Evolutionary conservation across 2,797 vertebrate genomes (phyloP).

Genomic region (Aeoliscus strigatus): DNA sequence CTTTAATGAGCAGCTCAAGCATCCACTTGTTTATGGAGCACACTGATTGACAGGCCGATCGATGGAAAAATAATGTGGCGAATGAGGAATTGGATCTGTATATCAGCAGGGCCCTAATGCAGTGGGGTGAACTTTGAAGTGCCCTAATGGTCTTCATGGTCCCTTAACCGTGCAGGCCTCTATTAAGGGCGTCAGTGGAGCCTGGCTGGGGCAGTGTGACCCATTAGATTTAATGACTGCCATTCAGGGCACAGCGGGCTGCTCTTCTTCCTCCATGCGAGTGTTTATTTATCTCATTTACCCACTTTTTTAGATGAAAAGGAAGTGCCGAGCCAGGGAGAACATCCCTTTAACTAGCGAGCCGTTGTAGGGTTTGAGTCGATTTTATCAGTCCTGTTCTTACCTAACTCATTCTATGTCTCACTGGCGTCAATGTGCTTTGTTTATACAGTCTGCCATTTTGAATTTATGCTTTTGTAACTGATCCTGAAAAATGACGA

Average conservation of each 20-base stretch:
- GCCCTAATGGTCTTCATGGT: constrained; percentile 73
- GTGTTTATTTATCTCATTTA: constrained; percentile 62
- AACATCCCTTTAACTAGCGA: no score
- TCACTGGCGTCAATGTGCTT: no score
- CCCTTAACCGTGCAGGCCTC: constrained; percentile 63
- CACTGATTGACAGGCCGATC: constrained; percentile 54
- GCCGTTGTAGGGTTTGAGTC: no score
- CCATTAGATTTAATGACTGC: constrained; percentile 72
- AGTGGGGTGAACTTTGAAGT: constrained; percentile 72
- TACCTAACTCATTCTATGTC: constrained; percentile 2
- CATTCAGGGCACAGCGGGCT: constrained; percentile 57
- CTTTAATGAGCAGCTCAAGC: constrained; percentile 62
- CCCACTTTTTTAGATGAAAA: constrained; percentile 19
- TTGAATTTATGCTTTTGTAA: no score
- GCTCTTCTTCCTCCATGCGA: constrained; percentile 55
- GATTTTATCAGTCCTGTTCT: constrained; percentile 17
- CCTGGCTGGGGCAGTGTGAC: constrained; percentile 68
- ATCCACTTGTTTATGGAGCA: constrained; percentile 66
- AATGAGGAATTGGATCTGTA: constrained; percentile 64
- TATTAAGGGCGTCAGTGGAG: constrained; percentile 73
- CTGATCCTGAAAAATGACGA: no score
- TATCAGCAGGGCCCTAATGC: constrained; percentile 55
- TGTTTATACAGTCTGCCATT: no score
- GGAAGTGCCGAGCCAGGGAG: constrained; percentile 3
- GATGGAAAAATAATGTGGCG: constrained; percentile 55